phyloP scores from a whole-genome alignment of 2,888 invertebrate genomes.

The Atrina japonica region DNA sequence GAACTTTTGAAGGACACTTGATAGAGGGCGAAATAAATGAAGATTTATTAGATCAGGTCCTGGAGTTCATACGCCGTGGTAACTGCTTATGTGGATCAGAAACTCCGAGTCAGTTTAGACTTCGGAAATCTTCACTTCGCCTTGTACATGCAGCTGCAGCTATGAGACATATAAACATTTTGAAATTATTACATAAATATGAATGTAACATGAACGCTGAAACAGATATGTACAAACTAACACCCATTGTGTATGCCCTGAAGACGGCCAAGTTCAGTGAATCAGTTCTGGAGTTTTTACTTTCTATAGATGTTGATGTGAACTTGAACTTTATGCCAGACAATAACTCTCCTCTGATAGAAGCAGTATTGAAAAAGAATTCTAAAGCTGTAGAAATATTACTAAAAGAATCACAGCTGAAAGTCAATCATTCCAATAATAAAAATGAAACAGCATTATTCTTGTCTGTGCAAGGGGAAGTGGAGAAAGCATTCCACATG shows the following conservation, averaged over 20 bases:
- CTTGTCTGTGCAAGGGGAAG: conserved; percentile 54
- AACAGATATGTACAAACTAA: conserved; percentile 44
- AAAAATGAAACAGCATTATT: conserved; percentile 57
- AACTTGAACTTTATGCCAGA: conserved; percentile 45
- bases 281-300: conserved; percentile 52
- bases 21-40: conserved; percentile 12
- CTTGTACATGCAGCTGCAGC: conserved; percentile 55
- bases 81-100: conserved; percentile 28
- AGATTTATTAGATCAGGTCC: conserved; percentile 24
- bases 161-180: conserved; percentile 40
- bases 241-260: conserved; percentile 61
- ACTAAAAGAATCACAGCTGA: conserved; percentile 44
- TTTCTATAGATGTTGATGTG: conserved; percentile 56
- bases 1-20: conserved; percentile 52
- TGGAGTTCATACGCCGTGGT: conserved; percentile 36
- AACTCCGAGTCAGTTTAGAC: conserved; percentile 1
- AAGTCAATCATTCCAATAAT: conserved; percentile 52
- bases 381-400: conserved; percentile 55
- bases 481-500: conserved; percentile 51
- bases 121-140: conserved; percentile 32
- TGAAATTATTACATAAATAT: conserved; percentile 26
- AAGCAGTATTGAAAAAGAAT: conserved; percentile 56
- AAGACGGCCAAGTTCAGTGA: conserved; percentile 31
- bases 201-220: conserved; percentile 50
- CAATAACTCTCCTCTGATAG: conserved; percentile 51